These are phyloP conservation scores for Rhopalosiphum padi DNA, from an alignment of 1,140 invertebrate genomes.

Conservation along the genomic window DNA sequence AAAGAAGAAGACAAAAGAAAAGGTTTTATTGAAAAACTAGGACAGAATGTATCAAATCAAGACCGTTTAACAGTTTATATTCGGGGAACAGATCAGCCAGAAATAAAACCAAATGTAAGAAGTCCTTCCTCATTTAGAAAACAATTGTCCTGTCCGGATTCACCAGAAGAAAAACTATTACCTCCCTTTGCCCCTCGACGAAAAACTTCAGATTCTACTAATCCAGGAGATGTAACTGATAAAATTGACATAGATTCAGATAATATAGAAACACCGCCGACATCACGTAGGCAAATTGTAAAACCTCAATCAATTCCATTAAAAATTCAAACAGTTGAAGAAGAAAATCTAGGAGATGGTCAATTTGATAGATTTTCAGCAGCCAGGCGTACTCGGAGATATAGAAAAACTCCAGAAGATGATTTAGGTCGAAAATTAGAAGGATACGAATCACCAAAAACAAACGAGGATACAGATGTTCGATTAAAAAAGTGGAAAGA, in stretches of 20 bases:
- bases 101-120: conserved; percentile 23
- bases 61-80: conserved; percentile 72
- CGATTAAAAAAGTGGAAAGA: conserved; percentile 58
- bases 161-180: conserved; percentile 61
- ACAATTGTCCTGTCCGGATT: conserved; percentile 57
- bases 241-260: conserved; percentile 88
- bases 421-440: conserved; percentile 61
- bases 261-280: conserved; percentile 88
- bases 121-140: conserved; percentile 50
- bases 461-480: background rate
- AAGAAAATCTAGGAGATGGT: conserved; percentile 65
- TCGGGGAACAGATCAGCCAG: conserved; percentile 65
- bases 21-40: conserved; percentile 66
- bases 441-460: conserved; percentile 28
- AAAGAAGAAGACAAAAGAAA: conserved; percentile 68
- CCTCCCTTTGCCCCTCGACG: conserved; percentile 63
- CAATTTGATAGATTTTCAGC: conserved; percentile 86
- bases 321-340: conserved; percentile 58
- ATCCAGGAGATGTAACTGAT: conserved; percentile 68
- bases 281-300: conserved; percentile 72
- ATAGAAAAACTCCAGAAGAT: conserved; percentile 74
- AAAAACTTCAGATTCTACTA: conserved; percentile 61
- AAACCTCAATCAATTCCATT: conserved; percentile 60
- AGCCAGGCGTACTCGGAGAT: conserved; percentile 79
- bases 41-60: conserved; percentile 62